phyloP scores from a whole-genome alignment of 2,888 invertebrate species.

The Coelogynopora nodosa region DNA sequence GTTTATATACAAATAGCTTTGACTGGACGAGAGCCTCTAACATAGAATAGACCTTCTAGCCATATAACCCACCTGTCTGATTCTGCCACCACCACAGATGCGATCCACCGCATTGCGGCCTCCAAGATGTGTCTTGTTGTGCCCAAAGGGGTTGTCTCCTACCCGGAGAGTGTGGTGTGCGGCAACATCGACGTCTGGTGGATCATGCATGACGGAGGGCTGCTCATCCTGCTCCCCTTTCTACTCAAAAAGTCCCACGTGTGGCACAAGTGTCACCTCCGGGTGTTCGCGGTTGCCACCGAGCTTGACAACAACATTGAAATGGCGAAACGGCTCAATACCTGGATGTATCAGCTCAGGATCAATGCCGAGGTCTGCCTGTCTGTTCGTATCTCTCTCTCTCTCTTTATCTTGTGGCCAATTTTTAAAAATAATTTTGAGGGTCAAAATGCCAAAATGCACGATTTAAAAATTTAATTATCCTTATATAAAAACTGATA shows the following conservation, averaged over 20 bases:
- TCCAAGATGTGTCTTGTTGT: constrained; percentile 81
- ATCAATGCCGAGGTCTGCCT: constrained; percentile 84
- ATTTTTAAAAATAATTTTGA: too few relatives aligned
- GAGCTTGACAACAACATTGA: constrained; percentile 96
- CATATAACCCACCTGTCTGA: constrained; percentile 39
- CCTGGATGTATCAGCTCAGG: constrained; percentile 88
- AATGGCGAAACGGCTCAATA: constrained; percentile 95
- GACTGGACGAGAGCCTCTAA: too few relatives aligned
- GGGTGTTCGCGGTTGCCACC: constrained; percentile 65
- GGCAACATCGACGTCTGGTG: constrained; percentile 98
- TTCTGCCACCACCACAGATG: constrained; percentile 36
- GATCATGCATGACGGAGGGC: constrained; percentile 72
- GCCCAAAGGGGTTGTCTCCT: constrained; percentile 91
- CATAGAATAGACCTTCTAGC: too few relatives aligned
- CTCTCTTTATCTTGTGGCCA: too few relatives aligned
- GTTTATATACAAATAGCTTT: too few relatives aligned
- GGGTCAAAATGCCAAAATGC: too few relatives aligned
- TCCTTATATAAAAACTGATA: too few relatives aligned
- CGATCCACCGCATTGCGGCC: constrained; percentile 41
- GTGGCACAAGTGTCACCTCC: constrained; percentile 50
- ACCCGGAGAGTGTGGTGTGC: constrained; percentile 81
- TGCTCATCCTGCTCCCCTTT: constrained; percentile 57
- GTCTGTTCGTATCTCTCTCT: too few relatives aligned
- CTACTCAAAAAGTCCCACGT: constrained; percentile 75
- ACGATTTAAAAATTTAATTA: too few relatives aligned